Base-by-base conservation (phyloP, 2,888 invertebrate species). In the Ceramica pisi region DNA sequence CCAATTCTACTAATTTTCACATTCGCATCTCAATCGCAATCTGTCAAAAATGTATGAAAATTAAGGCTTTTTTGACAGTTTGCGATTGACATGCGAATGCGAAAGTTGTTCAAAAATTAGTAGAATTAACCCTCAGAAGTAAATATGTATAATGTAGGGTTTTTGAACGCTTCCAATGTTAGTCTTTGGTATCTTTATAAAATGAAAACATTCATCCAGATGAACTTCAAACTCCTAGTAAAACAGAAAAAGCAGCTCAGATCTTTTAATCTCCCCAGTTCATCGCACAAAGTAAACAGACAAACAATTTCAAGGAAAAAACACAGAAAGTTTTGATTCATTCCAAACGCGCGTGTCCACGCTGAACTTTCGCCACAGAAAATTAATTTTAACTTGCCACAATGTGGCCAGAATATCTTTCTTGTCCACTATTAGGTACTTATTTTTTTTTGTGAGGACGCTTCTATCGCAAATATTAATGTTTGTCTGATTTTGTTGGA, bases 361-460 rank as follows among this genome's bases (percentile, higher is more conserved):
- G 38, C 56, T 8, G 14, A 82, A 82, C 68, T 80, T 67, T 65
- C 16, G 53, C 31, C 7, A 48, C 48, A 59, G 60, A 71, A 81
- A 81, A 85, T 73, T 81, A 81, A 83, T 84, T 80, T 76, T 44
- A 82, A 71, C 78, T 81, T 75, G 23, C 21, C 53, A 4, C 50
- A 61, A 57, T 74, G 61, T 71, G 14, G 7, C 14, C 31, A 53
- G 53, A 51, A 35, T 35, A 57, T 68, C 62, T 72, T 75, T 73
- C 71, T 62, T 65, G 59, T 31, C 31, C 6, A 12, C 26, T 59
- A 0, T 61, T 44, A 70, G n/a, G n/a, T n/a, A n/a, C 55, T 67
- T 38, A 23, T 57, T n/a, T 56, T 38, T 35, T 72, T 63, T 0
- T 31, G 1, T 1, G 16, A 21, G n/a, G n/a, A n/a, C 6, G 9